Percentiles rank a stretch among this genome's conserved stretches.
These are phyloP conservation scores for Drosophila pandora DNA, from an alignment of 1,140 invertebrate species.

Conservation along the genomic window DNA sequence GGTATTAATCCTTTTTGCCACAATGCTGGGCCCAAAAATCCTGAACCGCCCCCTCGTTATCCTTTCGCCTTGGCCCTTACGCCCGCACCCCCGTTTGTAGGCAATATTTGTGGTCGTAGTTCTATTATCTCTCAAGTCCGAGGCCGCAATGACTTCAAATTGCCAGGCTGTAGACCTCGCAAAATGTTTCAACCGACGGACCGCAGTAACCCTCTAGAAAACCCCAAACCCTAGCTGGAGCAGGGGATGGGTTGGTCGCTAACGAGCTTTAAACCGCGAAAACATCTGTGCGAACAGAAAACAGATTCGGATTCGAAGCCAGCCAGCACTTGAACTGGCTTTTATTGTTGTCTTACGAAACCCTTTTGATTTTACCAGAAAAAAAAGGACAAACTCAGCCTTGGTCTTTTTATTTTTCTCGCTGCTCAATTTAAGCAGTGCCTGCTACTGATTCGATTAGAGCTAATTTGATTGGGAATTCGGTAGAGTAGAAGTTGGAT, in stretches of 20 bases:
- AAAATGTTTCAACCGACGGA: conserved; percentile 53
- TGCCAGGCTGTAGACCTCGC: conserved; percentile 26
- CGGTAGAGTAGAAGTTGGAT: conserved; percentile 29
- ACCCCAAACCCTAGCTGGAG: conserved; percentile 6
- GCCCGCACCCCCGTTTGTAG: conserved; percentile 23
- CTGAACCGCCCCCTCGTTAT: not conserved
- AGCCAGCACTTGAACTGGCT: conserved; percentile 8
- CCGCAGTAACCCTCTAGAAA: conserved; percentile 31
- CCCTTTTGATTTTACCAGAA: not conserved
- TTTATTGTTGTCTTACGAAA: conserved; percentile 23
- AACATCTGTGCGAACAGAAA: conserved; percentile 71
- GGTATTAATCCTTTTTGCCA: conserved; percentile 70
- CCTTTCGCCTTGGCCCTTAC: not conserved
- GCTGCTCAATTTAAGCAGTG: conserved; percentile 8
- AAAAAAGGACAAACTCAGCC: conserved; percentile 34
- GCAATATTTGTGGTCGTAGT: conserved; percentile 67
- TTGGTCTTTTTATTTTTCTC: conserved; percentile 22
- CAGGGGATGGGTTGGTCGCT: conserved; percentile 23
- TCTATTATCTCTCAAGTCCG: conserved; percentile 69
- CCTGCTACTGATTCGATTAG: conserved; percentile 38
- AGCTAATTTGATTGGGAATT: conserved; percentile 45
- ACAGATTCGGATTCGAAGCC: conserved; percentile 25
- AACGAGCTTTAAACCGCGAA: conserved; percentile 70
- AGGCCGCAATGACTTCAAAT: conserved; percentile 59
- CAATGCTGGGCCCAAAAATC: conserved; percentile 29